phyloP scores from a whole-genome alignment of 2,113 vertebrate genomes.

The Tachycineta bicolor region DNA sequence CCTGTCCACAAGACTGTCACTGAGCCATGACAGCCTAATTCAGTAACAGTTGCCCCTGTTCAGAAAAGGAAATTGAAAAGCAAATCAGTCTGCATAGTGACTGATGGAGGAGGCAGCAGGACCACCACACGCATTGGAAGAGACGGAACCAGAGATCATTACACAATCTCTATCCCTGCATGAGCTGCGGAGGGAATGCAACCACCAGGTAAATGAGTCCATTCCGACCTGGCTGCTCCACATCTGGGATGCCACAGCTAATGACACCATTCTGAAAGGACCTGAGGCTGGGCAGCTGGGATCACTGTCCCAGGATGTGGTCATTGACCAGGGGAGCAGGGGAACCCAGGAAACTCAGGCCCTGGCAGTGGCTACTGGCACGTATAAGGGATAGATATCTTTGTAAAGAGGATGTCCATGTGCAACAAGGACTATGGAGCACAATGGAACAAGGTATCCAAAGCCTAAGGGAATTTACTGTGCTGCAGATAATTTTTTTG shows the following conservation, averaged over 20 bases:
- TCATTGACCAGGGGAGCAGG: not conserved
- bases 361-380: not conserved
- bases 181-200: not conserved
- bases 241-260: fast-evolving
- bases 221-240: not conserved
- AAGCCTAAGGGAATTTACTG: not conserved
- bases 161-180: fast-evolving
- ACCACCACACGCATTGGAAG: fast-evolving
- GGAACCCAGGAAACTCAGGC: not conserved
- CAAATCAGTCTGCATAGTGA: not conserved
- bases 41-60: not conserved
- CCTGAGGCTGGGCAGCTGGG: fast-evolving
- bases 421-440: not conserved
- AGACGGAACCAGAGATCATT: fast-evolving
- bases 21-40: not conserved
- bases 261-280: not conserved
- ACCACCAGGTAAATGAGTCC: fast-evolving
- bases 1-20: not conserved
- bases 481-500: not conserved
- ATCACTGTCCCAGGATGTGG: fast-evolving
- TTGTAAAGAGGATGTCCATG: not conserved
- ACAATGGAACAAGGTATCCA: not conserved
- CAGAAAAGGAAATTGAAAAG: not conserved
- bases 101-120: too few relatives aligned
- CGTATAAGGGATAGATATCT: not conserved